A percentile compares a stretch with the other conserved stretches of the same genome.
phyloP scores from a whole-genome alignment of 2,797 vertebrate genomes.

The Mormyrus hasselquistii region DNA sequence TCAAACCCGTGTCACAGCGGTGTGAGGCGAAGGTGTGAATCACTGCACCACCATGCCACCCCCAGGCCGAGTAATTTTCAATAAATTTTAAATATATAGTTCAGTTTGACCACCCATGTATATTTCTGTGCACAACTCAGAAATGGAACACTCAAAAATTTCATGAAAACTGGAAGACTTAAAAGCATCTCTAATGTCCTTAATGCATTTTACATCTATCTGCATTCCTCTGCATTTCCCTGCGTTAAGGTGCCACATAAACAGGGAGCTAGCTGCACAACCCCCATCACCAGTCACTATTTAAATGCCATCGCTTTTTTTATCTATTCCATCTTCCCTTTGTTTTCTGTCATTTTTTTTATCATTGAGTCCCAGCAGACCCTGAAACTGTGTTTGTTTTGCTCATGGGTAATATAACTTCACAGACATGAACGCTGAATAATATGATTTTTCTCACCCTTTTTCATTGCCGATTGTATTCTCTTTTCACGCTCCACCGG shows the following conservation, averaged over 20 bases:
- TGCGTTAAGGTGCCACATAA: background rate
- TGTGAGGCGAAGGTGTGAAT: background rate
- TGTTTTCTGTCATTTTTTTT: background rate
- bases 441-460: constrained; percentile 13
- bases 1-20: background rate
- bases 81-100: background rate
- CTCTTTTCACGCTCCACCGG: background rate
- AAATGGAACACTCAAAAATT: background rate
- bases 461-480: background rate
- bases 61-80: background rate
- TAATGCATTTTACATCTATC: background rate
- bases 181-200: background rate
- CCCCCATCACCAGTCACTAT: background rate
- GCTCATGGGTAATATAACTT: background rate
- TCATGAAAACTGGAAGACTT: background rate
- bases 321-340: background rate
- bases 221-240: background rate
- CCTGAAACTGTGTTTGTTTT: constrained; percentile 7
- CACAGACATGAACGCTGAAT: constrained; percentile 18
- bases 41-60: background rate
- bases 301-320: constrained; percentile 5
- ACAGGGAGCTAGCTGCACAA: background rate
- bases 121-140: background rate
- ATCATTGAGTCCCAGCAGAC: background rate
- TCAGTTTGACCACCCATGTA: background rate